phyloP scores from a whole-genome alignment of 1,140 invertebrate genomes.

The Lerema accius region DNA sequence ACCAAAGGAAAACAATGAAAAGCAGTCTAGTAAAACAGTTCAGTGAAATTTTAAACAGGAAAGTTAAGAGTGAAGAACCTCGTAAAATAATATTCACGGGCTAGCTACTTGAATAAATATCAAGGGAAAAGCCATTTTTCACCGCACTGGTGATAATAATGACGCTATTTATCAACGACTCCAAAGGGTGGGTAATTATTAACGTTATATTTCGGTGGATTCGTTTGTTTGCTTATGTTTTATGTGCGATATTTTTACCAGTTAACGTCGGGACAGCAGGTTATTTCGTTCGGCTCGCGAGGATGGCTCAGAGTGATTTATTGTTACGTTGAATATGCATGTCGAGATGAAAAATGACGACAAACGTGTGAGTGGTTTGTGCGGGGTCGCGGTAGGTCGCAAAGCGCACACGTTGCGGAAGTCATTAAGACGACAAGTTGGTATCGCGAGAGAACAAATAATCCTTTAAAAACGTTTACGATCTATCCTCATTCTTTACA shows the following conservation, averaged over 20 bases:
- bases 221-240: constrained; percentile 72
- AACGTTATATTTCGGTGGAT: constrained; percentile 72
- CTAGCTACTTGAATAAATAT: constrained; percentile 75
- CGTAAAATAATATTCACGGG: constrained; percentile 52
- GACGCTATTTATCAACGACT: constrained; percentile 77
- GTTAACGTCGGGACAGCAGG: constrained; percentile 69
- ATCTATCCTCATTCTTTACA: constrained; percentile 37
- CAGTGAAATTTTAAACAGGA: constrained; percentile 45
- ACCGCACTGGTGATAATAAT: constrained; percentile 75
- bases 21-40: constrained; percentile 12
- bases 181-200: constrained; percentile 79
- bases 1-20: constrained; percentile 8
- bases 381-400: constrained; percentile 34
- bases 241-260: constrained; percentile 64
- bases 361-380: constrained; percentile 62
- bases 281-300: constrained; percentile 68
- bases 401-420: constrained; percentile 54
- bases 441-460: constrained; percentile 56
- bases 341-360: constrained; percentile 81
- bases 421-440: constrained; percentile 77
- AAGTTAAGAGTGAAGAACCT: constrained; percentile 42
- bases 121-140: constrained; percentile 70
- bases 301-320: constrained; percentile 75
- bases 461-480: constrained; percentile 63
- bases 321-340: constrained; percentile 80